A percentile compares a stretch with the other conserved stretches of the same genome.
These are phyloP conservation scores for Cossypha heuglini DNA, from an alignment of 2,797 vertebrate genomes.

Conservation along the genomic window DNA sequence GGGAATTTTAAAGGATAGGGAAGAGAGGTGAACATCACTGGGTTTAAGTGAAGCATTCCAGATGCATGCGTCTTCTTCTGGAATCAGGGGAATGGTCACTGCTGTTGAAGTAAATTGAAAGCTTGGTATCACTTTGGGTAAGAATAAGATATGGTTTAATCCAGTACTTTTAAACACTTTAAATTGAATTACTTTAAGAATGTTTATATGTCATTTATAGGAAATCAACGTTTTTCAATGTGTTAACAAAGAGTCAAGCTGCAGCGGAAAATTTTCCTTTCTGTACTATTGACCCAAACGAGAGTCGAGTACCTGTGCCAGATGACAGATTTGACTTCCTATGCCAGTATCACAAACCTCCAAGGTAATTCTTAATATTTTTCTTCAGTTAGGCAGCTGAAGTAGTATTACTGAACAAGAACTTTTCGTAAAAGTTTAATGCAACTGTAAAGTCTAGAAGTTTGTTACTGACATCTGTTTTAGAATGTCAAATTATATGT, in stretches of 20 bases:
- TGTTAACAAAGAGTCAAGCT: conserved; percentile 91
- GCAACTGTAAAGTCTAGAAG: not conserved
- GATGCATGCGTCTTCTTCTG: not conserved
- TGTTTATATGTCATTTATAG: conserved; percentile 78
- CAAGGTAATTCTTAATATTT: conserved; percentile 80
- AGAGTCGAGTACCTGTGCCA: conserved; percentile 94
- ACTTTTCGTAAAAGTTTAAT: not conserved
- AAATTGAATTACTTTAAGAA: not conserved
- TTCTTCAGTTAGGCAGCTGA: not conserved
- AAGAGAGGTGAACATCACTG: not conserved
- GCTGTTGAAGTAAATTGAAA: not conserved
- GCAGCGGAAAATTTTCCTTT: conserved; percentile 95
- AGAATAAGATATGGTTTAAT: not conserved
- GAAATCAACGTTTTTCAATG: conserved; percentile 96
- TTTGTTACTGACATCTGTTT: not conserved
- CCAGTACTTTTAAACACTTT: not conserved
- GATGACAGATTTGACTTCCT: conserved; percentile 93
- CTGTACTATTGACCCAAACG: conserved; percentile 96
- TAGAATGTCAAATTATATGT: not conserved
- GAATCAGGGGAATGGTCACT: not conserved
- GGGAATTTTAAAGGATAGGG: not conserved
- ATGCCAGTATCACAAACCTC: conserved; percentile 90
- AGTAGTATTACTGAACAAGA: not conserved
- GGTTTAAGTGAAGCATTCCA: fast-evolving
- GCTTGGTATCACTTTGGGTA: not conserved